Evolutionary conservation across 2,888 invertebrate species (phyloP).

Genomic region (Chouioia cunea): DNA sequence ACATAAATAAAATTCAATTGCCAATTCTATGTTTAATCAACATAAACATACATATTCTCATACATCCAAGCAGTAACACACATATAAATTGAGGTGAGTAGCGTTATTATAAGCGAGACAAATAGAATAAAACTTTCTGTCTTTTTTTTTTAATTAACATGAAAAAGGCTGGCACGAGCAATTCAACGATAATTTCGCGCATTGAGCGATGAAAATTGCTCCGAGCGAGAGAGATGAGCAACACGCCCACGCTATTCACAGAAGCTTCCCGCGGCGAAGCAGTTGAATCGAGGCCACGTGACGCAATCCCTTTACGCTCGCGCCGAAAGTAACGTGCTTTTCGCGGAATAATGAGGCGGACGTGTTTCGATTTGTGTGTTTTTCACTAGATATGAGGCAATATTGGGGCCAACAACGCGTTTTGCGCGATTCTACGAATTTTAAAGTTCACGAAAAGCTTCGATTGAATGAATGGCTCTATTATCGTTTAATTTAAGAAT

Average conservation of each 20-base stretch:
- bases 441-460: no score
- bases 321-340: conserved; percentile 16
- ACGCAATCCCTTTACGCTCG: conserved; percentile 10
- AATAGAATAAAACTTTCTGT: conserved; percentile 4
- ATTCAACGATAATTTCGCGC: conserved; percentile 28
- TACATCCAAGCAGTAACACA: no score
- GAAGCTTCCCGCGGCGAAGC: conserved; percentile 32
- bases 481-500: no score
- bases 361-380: no score
- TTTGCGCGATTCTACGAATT: no score
- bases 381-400: no score
- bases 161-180: conserved; percentile 17
- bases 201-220: conserved; percentile 35
- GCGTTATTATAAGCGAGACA: background rate
- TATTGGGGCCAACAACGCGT: no score
- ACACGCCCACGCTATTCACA: conserved; percentile 41
- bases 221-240: conserved; percentile 30
- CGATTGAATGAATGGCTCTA: no score
- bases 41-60: background rate
- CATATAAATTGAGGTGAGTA: conserved; percentile 13
- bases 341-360: conserved; percentile 32
- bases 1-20: conserved; percentile 3
- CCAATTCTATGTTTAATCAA: conserved; percentile 12
- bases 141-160: conserved; percentile 31
- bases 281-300: conserved; percentile 19